Percentiles rank a stretch among this genome's conserved stretches.
phyloP scores from a whole-genome alignment of 2,888 invertebrate species.

The Eristalis arbustorum region DNA sequence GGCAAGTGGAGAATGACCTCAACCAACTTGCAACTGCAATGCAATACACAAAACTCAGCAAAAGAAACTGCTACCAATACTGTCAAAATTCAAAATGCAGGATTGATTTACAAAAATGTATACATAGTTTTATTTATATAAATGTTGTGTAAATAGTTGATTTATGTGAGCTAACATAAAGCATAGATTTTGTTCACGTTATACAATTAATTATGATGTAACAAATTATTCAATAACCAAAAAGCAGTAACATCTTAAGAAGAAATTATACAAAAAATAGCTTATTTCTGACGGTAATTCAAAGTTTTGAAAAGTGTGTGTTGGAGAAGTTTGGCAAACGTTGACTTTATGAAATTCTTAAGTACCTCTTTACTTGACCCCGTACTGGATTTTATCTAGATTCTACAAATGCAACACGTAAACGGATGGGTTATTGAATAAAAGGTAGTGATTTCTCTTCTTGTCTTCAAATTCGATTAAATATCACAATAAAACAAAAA shows the following conservation, averaged over 20 bases:
- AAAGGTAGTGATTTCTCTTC: not conserved
- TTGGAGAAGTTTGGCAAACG: constrained; percentile 21
- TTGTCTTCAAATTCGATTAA: constrained; percentile 35
- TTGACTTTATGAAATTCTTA: constrained; percentile 39
- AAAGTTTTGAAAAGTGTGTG: not conserved
- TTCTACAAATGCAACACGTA: constrained; percentile 21
- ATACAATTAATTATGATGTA: not conserved
- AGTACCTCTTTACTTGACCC: constrained; percentile 46
- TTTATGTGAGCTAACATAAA: constrained; percentile 6
- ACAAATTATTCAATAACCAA: constrained; percentile 18
- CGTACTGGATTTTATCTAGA: constrained; percentile 6
- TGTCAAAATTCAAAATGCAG: not conserved
- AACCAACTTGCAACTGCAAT: too few relatives aligned
- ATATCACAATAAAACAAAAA: constrained; percentile 37
- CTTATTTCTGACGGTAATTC: not conserved
- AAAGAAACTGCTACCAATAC: too few relatives aligned
- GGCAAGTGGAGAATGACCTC: too few relatives aligned
- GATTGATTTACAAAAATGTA: constrained; percentile 10
- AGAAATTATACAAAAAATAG: not conserved
- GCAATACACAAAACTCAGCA: too few relatives aligned
- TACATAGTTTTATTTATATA: constrained; percentile 27
- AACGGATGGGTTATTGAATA: constrained; percentile 21
- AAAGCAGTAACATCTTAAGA: constrained; percentile 34
- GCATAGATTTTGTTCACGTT: not conserved
- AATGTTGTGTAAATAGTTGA: constrained; percentile 46